Evolutionary conservation across 2,888 invertebrate species (phyloP), one percentile per base, ranked within the genome.

Genomic region (Lottia scabra): DNA sequence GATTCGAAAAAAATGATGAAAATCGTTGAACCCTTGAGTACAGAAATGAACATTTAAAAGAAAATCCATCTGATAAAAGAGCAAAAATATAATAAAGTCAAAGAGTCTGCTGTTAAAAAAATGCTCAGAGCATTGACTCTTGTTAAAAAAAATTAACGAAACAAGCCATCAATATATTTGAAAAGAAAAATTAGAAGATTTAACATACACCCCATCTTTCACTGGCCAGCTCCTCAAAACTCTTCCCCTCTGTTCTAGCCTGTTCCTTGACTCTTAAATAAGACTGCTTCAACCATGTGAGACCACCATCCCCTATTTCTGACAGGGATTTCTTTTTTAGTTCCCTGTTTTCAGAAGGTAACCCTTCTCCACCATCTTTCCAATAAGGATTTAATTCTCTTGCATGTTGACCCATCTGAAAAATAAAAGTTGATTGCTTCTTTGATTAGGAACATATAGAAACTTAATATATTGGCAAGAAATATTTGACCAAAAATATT

Each of bases 301-400:
- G 85, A 19, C 91, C 91, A 71, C 91, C 91, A 83, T 91, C 91
- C n/a, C 91, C 91, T 74, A 92, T 91, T 13, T 64, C 65, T 16
- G 75, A 62, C 13, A 16, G 43, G 23, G 19, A 38, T 23, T 71
- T 76, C n/a, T 68, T 75, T n/a, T 71, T 82, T 77, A 70, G 68
- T 23, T 78, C 67, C 19, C 71, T 68, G 19, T 79, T 72, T 43
- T 82, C 81, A 46, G 83, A 82, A 0, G 97, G 97, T 73, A 97
- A 87, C 1, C 97, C 97, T 69, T 92, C 92, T 0, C 97, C 97
- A 64, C 96, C 96, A 89, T 94, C 92, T 91, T 94, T 96, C 96
- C 97, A 97, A 86, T 95, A 95, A 0, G 96, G 97, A 91, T 98
- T 98, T 70, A 97, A 90, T 90, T 98, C 97, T 83, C 93, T 91